A percentile compares a stretch with the other conserved stretches of the same genome.
phyloP scores from a whole-genome alignment of 2,113 vertebrate genomes.

The Pagrus major region DNA sequence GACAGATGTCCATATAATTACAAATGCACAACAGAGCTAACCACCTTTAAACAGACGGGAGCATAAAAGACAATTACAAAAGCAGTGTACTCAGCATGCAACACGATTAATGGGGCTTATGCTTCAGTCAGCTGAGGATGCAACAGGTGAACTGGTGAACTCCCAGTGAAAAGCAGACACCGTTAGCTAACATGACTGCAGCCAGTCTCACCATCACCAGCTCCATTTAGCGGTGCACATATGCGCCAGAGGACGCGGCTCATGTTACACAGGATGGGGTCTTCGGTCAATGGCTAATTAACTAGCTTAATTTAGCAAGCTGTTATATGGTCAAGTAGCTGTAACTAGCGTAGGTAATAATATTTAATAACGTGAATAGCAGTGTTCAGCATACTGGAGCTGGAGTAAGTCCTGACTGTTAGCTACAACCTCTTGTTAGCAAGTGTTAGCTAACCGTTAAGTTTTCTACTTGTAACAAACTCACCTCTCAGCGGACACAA shows the following conservation, averaged over 20 bases:
- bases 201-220: background rate
- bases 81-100: background rate
- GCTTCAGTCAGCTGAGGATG: conserved; percentile 10
- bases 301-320: conserved; percentile 19
- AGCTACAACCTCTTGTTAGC: conserved; percentile 42
- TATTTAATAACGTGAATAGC: background rate
- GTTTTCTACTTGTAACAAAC: conserved; percentile 55
- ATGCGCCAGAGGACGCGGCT: conserved; percentile 10
- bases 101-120: background rate
- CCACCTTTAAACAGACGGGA: background rate
- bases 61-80: background rate
- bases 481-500: conserved; percentile 53
- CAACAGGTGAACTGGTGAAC: conserved; percentile 56
- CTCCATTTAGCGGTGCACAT: conserved; percentile 3
- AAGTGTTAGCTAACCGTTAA: conserved; percentile 58
- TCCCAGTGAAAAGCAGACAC: background rate
- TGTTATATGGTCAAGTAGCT: background rate
- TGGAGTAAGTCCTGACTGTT: background rate
- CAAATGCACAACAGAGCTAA: background rate
- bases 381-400: background rate
- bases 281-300: conserved; percentile 57
- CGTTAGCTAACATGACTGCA: background rate
- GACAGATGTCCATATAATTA: background rate
- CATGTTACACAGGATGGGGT: conserved; percentile 33
- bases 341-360: background rate